Conservation (phyloP, 2,113 vertebrate genomes). For the Chloropsis cyanopogon region DNA sequence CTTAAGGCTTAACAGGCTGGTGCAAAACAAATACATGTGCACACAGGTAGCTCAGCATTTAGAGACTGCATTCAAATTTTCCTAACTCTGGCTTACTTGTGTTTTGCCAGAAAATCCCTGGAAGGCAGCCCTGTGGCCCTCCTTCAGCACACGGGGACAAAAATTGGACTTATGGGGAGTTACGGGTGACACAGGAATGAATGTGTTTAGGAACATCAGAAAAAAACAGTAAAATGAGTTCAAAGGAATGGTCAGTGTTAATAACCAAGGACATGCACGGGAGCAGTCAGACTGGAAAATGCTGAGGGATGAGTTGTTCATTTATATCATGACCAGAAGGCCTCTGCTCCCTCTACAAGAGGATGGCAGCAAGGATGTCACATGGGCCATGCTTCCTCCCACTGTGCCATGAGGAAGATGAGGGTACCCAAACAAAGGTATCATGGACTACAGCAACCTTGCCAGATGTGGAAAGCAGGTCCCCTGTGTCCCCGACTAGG, state of each 20-base stretch:
- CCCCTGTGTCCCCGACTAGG: too few species aligned
- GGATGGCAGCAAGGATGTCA: neutral
- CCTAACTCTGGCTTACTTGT: neutral
- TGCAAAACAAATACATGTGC: neutral
- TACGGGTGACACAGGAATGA: neutral
- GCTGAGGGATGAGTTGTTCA: neutral
- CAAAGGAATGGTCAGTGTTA: neutral
- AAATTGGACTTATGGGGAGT: neutral
- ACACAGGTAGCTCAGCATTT: neutral
- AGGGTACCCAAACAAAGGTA: neutral
- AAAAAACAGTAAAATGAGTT: neutral
- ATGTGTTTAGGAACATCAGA: neutral
- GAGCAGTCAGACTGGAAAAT: neutral
- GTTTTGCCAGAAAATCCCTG: neutral
- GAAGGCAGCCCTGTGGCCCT: neutral
- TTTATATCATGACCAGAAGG: neutral
- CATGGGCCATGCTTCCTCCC: neutral
- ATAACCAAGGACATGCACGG: neutral
- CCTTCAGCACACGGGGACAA: neutral
- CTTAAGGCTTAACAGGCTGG: neutral
- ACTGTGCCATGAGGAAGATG: neutral
- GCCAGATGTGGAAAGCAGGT: too few species aligned
- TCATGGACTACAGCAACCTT: neutral
- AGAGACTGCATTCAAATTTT: neutral
- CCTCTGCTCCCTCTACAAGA: neutral